A percentile compares a stretch with the other conserved stretches of the same genome.
Evolutionary conservation across 2,888 invertebrate genomes (phyloP).

Genomic region (Myopa testacea): DNA sequence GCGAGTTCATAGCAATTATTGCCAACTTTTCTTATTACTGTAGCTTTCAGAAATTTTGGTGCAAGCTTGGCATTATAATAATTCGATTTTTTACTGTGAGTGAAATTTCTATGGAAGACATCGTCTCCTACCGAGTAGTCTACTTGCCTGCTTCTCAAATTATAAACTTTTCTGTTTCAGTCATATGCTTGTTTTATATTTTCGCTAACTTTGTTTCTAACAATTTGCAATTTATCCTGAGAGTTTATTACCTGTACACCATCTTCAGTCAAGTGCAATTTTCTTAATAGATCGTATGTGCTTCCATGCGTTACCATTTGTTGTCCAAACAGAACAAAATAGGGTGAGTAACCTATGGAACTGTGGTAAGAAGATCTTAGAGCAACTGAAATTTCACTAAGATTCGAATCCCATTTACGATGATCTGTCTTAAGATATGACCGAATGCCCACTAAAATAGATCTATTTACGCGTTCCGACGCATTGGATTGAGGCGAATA

Average conservation of each 20-base stretch:
- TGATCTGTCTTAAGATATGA: conserved; percentile 42
- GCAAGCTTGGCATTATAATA: no score
- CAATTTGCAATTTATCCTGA: conserved; percentile 14
- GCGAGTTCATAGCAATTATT: no score
- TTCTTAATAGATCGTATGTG: conserved; percentile 24
- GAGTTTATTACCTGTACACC: neutral
- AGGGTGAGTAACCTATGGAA: conserved; percentile 38
- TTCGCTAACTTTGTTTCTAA: conserved; percentile 3
- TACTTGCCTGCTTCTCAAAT: neutral
- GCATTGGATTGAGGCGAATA: conserved; percentile 60
- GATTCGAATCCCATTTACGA: conserved; percentile 40
- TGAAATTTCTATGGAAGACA: no score
- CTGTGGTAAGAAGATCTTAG: conserved; percentile 37
- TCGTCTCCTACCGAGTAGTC: neutral
- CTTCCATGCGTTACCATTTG: conserved; percentile 41
- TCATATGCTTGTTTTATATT: neutral
- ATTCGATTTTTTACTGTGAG: no score
- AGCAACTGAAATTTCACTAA: conserved; percentile 40
- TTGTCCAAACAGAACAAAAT: conserved; percentile 35
- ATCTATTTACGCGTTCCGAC: conserved; percentile 56
- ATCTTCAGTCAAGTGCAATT: neutral
- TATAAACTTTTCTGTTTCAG: neutral
- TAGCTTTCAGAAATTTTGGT: no score
- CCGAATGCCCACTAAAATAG: conserved; percentile 54
- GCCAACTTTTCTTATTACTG: no score